Base-by-base conservation (phyloP, 1,140 invertebrate species). In the Lucilia cuprina region DNA sequence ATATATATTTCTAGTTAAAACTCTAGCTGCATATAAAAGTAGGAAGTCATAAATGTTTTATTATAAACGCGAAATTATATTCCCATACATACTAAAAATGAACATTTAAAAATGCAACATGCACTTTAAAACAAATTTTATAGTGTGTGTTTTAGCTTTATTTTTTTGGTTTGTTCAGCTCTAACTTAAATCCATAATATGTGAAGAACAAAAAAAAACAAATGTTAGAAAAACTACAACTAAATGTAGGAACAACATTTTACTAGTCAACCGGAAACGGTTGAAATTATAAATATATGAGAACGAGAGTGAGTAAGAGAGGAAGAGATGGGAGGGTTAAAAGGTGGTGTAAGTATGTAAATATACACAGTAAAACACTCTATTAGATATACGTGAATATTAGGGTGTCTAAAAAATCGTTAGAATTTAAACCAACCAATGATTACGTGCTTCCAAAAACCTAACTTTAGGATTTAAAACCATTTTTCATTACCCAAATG, bases 1-100 rank as follows among this genome's bases (percentile, higher is more conserved):
- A 21, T 21, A 55, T 2, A 30, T 30, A 21, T 21, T 70, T 70
- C n/a, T 21, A 70, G 65, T 70, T 60, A 70, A 70, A 70, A 70
- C 65, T 70, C 65, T 21, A 21, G 65, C 21, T 70, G n/a, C 65
- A 70, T 70, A 21, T 70, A 70, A 70, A 70, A 70, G 65, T 21
- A 60, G 65, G n/a, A 70, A 70, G 65, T 70, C 65, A 70, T 70
- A 25, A 70, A 70, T 70, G 65, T 70, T 70, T 70, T 70, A 70
- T 19, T 70, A 55, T 55, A n/a, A 17, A 70, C 65, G 65, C 55
- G 14, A 60, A n/a, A 60, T 17, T n/a, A n/a, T n/a, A 60, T n/a
- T n/a, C n/a, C 7, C 55, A 60, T 60, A 60, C 55, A 60, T n/a
- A 41, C 25, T 30, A 41, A 41, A 41, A 17, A 17, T 3, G 25